These are phyloP conservation scores for Semnornis frantzii DNA, from an alignment of 2,113 vertebrate genomes.

Conservation along the genomic window DNA sequence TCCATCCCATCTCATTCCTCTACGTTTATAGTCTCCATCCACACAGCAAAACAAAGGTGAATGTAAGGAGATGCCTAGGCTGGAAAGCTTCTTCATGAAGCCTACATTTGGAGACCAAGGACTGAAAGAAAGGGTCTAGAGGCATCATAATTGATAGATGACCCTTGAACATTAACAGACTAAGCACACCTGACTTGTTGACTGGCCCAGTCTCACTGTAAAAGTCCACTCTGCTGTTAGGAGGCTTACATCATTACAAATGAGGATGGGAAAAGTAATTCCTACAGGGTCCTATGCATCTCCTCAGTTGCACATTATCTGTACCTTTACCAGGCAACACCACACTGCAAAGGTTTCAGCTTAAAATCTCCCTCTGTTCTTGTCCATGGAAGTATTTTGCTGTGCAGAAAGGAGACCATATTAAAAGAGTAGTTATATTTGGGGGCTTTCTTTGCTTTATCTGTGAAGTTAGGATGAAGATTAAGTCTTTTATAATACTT, in stretches of 20 bases:
- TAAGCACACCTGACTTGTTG: not conserved
- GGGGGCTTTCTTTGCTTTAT: not conserved
- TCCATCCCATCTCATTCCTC: not conserved
- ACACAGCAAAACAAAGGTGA: not conserved
- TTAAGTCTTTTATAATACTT: not conserved
- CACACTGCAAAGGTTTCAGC: not conserved
- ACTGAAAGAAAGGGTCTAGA: not conserved
- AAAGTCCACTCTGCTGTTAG: not conserved
- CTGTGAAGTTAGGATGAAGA: not conserved
- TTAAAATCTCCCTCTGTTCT: not conserved
- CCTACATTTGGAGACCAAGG: not conserved
- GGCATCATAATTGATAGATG: rapidly evolving
- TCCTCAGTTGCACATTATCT: rapidly evolving
- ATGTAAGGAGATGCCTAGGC: not conserved
- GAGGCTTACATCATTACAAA: not conserved
- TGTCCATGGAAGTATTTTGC: not conserved
- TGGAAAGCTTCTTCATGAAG: not conserved
- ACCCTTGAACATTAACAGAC: not conserved
- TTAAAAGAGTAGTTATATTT: not conserved
- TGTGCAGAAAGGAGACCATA: not conserved
- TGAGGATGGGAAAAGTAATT: not conserved
- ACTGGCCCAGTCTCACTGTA: not conserved
- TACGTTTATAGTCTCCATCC: rapidly evolving
- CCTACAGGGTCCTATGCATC: rapidly evolving
- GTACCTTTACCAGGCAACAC: not conserved